Base-by-base conservation (phyloP, 2,113 vertebrate species). In the Arothron firmamentum region DNA sequence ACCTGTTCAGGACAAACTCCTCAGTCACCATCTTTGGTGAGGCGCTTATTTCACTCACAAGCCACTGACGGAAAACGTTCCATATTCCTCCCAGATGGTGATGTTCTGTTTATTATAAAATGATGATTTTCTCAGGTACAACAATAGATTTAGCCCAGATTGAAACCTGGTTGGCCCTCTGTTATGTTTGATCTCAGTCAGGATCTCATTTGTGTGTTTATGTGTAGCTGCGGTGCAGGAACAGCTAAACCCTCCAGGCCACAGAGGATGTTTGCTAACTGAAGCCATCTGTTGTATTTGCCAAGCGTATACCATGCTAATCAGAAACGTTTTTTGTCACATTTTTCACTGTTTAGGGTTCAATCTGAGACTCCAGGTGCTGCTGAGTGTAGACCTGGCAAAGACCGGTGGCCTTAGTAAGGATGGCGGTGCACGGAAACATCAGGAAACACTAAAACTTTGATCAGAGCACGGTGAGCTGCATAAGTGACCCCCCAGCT, bases 191-290 rank as follows among this genome's bases (percentile, higher is more conserved):
- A 53, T 70, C 52, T 19, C 19, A 49, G 43, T 43, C 54, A 52
- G 34, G 56, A 57, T 54, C 66, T 67, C 16, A 23, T 64, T 72
- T 59, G 76, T 74, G 55, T 79, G 75, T 85, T 78, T 81, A 79
- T 54, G 59, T 31, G 42, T 51, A 55, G 58, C 53, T 54, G 31
- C 8, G 16, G 50, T 52, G 20, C 55, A 83, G 79, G 77, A 82
- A 81, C 74, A 67, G 73, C 1, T 19, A 58, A 76, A 56, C 74
- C 68, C 77, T 71, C 23, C 66, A 41, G 81, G 81, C 78, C 38
- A 52, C 57, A 52, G 69, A 81, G 78, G 78, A 81, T 71, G 76
- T 65, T 48, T 12, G 42, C 58, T 81, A 84, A 84, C 59, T 62
- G 17, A 56, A 74, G 65, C 64, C 83, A 76, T 72, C 66, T 87